Evolutionary conservation across 2,888 invertebrate genomes (phyloP), one percentile per base, ranked within the genome.

Genomic region (Tenthredo mesomela): DNA sequence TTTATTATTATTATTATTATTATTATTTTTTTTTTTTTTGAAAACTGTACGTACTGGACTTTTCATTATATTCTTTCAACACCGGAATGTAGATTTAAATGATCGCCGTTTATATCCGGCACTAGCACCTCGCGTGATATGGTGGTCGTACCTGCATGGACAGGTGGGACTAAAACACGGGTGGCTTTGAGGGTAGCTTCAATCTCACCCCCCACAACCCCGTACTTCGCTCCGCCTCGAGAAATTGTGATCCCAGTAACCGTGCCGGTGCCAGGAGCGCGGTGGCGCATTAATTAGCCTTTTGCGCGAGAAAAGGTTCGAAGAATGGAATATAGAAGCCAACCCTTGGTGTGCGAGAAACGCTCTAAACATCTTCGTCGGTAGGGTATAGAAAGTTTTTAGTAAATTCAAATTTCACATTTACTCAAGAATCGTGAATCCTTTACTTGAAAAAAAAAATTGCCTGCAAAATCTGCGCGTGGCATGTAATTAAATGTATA

Each of bases 231-330:
- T 21, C 33, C 40, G 7, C 77, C 29, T 33, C 21, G 71, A 40
- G 40, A 15, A 54, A 77, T 77, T 77, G 18, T 77, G 77, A 77
- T 77, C 47, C 77, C 54, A 18, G 43, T 73, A 43, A 40, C 73
- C 88, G 78, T 80, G 86, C 65, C 85, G 86, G 87, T 88, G 86
- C 89, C 88, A 87, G 87, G 86, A 89, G 87, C 87, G 87, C 87
- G 86, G 85, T 84, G 87, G 88, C 87, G 88, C 89, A 90, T 90
- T 90, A 90, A 90, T 90, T 90, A 90, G 88, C 88, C 89, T 33
- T 47, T 88, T 88, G 86, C 86, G 86, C 86, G 85, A 86, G 86
- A 86, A 86, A 84, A 84, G 82, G 29, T 70, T 43, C n/a, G 21
- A 40, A 33, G 40, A 29, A 54, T 37, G 61, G 37, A 33, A 83